These are phyloP conservation scores for Phalera bucephala DNA, from an alignment of 2,888 invertebrate species.

Conservation along the genomic window DNA sequence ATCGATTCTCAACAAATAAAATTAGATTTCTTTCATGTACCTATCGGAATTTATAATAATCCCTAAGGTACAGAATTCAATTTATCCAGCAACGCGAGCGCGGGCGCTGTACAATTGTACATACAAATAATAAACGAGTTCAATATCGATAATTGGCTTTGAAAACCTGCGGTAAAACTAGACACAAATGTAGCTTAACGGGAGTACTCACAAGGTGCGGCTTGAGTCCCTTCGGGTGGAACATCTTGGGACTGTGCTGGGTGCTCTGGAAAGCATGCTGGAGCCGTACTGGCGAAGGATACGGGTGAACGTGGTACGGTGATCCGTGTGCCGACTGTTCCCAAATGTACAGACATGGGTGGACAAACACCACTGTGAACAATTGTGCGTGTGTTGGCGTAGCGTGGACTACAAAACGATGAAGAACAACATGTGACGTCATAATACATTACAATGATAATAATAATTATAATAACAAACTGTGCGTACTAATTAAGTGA, in stretches of 20 bases:
- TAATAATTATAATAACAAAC: conserved; percentile 4
- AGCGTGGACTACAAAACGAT: conserved; percentile 6
- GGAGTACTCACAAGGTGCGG: conserved; percentile 79
- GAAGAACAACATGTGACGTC: neutral
- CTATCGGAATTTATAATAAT: too few relatives aligned
- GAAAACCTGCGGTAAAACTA: too few relatives aligned
- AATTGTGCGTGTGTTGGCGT: conserved; percentile 43
- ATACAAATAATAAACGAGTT: too few relatives aligned
- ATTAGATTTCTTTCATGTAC: too few relatives aligned
- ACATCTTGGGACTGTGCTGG: conserved; percentile 81
- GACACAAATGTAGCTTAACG: too few relatives aligned
- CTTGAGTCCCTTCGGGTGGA: conserved; percentile 84
- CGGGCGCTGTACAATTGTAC: too few relatives aligned
- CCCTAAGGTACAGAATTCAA: too few relatives aligned
- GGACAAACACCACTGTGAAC: conserved; percentile 73
- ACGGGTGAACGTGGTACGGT: conserved; percentile 89
- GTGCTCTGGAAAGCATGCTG: conserved; percentile 85
- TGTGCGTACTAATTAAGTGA: conserved; percentile 22
- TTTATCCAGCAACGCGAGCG: too few relatives aligned
- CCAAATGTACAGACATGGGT: conserved; percentile 74
- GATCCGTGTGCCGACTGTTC: conserved; percentile 85
- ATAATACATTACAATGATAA: too few relatives aligned
- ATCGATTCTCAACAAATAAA: too few relatives aligned
- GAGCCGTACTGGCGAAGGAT: conserved; percentile 83
- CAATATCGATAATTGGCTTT: too few relatives aligned